These are phyloP conservation scores for Quadroppia sp. DNA, from an alignment of 2,888 invertebrate genomes.

Conservation along the genomic window DNA sequence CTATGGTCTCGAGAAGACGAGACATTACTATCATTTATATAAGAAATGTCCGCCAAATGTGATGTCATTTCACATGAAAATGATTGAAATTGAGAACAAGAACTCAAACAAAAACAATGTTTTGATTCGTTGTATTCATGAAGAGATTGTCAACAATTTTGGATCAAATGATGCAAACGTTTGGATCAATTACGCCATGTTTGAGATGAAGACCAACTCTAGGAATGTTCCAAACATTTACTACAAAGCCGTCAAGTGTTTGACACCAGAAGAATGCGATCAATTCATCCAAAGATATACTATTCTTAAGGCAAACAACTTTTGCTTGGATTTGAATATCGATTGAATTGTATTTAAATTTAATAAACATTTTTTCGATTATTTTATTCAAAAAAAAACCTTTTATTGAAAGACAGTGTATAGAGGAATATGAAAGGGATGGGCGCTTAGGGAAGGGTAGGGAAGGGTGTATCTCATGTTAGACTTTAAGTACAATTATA, in stretches of 20 bases:
- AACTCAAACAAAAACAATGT: neutral
- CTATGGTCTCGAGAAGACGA: constrained; percentile 36
- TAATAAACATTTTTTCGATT: neutral
- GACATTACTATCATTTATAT: constrained; percentile 37
- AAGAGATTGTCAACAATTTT: constrained; percentile 39
- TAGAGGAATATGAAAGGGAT: too few species aligned
- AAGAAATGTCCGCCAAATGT: constrained; percentile 44
- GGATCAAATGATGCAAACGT: constrained; percentile 22
- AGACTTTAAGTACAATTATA: too few species aligned
- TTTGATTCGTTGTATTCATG: constrained; percentile 21
- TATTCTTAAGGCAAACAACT: constrained; percentile 28
- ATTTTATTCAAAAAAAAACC: too few species aligned
- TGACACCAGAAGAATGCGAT: constrained; percentile 26
- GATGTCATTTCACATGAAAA: constrained; percentile 43
- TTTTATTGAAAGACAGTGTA: too few species aligned
- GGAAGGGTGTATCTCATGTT: too few species aligned
- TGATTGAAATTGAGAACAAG: constrained; percentile 45
- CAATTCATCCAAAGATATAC: constrained; percentile 38
- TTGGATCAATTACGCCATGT: constrained; percentile 39
- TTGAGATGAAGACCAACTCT: neutral
- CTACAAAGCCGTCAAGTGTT: constrained; percentile 31
- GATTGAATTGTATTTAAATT: neutral
- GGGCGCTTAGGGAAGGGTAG: too few species aligned
- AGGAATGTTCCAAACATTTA: constrained; percentile 28
- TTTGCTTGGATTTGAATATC: neutral